phyloP scores from a whole-genome alignment of 2,888 invertebrate species.

The Rhingia rostrata region DNA sequence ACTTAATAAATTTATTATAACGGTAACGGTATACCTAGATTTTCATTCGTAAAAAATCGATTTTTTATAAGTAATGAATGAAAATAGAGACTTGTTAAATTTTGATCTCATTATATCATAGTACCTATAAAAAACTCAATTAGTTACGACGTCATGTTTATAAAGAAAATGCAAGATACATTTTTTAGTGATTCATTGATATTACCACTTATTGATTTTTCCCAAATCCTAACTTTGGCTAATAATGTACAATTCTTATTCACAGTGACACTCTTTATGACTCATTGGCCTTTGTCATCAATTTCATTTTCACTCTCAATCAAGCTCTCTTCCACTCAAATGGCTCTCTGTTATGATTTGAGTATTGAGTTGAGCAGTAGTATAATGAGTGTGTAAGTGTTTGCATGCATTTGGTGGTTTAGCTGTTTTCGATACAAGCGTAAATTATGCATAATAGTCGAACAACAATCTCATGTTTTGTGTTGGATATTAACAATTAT shows the following conservation, averaged over 20 bases:
- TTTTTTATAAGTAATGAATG: too few relatives aligned
- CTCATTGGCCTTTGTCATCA: too few relatives aligned
- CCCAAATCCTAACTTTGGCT: slow-evolving; percentile 5
- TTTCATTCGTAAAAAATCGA: too few relatives aligned
- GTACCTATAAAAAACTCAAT: neutral
- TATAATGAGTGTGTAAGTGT: too few relatives aligned
- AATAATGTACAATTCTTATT: neutral
- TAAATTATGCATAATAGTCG: neutral
- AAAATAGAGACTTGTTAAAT: too few relatives aligned
- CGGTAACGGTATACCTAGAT: too few relatives aligned
- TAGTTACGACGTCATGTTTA: neutral
- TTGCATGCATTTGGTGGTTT: too few relatives aligned
- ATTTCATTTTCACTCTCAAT: neutral
- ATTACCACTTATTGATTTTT: slow-evolving; percentile 35
- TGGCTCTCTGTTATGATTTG: too few relatives aligned
- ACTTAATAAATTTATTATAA: too few relatives aligned
- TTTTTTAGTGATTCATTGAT: slow-evolving; percentile 7
- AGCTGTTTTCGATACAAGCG: too few relatives aligned
- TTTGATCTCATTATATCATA: too few relatives aligned
- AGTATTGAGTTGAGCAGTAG: too few relatives aligned
- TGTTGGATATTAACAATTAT: neutral
- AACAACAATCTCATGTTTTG: slow-evolving; percentile 5
- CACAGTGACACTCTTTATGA: slow-evolving; percentile 6
- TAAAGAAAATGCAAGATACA: neutral
- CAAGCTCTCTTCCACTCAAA: neutral